Conservation (phyloP, 1,140 invertebrate species). For the Drosophila busckii region DNA sequence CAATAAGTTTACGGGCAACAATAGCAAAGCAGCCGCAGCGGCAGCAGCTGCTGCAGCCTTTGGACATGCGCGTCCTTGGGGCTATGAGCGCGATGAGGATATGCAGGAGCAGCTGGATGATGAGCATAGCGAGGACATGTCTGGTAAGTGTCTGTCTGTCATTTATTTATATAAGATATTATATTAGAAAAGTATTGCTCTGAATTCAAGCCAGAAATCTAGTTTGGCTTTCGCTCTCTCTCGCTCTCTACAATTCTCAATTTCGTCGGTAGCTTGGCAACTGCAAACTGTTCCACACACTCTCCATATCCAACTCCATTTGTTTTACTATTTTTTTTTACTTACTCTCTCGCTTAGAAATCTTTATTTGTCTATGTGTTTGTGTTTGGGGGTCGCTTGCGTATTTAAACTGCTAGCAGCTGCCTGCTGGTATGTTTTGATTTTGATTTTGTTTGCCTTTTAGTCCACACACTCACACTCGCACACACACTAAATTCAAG, state of each 20-base stretch:
- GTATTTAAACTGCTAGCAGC: conserved; percentile 60
- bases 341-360: no score
- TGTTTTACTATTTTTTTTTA: conserved; percentile 1
- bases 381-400: conserved; percentile 6
- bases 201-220: no score
- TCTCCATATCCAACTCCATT: conserved; percentile 37
- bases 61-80: conserved; percentile 74
- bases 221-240: no score
- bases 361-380: conserved; percentile 9
- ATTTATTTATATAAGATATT: no score
- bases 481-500: background rate
- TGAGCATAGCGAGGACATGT: conserved; percentile 78
- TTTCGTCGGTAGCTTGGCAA: no score
- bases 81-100: conserved; percentile 80
- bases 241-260: no score
- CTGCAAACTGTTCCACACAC: no score
- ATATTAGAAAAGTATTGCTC: no score
- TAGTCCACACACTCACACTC: background rate
- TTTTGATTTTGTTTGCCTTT: conserved; percentile 47
- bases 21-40: no score
- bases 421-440: conserved; percentile 68
- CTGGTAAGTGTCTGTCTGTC: conserved; percentile 56
- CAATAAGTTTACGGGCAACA: conserved; percentile 90
- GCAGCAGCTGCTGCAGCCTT: conserved; percentile 24
- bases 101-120: conserved; percentile 73